Base-by-base conservation (phyloP, 1,140 invertebrate species). In the Camponotus vicinus region DNA sequence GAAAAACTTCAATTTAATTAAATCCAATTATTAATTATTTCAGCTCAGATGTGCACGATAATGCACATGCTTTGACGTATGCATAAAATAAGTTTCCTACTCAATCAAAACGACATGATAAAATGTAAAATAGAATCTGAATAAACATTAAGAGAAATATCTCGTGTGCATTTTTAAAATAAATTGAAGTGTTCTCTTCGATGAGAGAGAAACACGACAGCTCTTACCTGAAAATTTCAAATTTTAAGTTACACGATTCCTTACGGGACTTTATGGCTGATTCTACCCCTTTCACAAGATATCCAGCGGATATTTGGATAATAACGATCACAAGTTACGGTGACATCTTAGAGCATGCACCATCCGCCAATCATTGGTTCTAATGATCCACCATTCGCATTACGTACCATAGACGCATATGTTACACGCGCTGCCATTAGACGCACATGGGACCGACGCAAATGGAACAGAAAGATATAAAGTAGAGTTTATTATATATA, bases 351-450 rank as follows among this genome's bases (percentile, higher is more conserved):
- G 67, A 61, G 34, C 67, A 52, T 59, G 79, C 49, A 70, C 64
- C 45, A n/a, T 27, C 52, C 52, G 67, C 55, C 79, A 82, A 82
- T 82, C 67, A 82, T 82, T 52, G 52, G 4, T 61, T 55, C 45
- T 82, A 82, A 82, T 55, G 78, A 71, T 59, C 78, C 37, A 71
- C 78, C 52, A 71, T 82, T 82, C 67, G 66, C 66, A 82, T 82
- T 82, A 82, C 18, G 78, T 80, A 80, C 49, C 34, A 27, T 73
- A 82, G 79, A 82, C 79, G 67, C 67, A 69, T 82, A 82, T 49
- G 79, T 82, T 82, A 82, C 79, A 82, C 40, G 40, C 79, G 79
- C 18, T 45, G 40, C 37, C 55, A 82, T 82, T 82, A 82, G 67
- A 82, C 79, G 67, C 79, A 82, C 40, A 69, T 82, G 79, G 79